These are phyloP conservation scores for Cremastinae sp. DNA, from an alignment of 2,888 invertebrate species.

Conservation along the genomic window DNA sequence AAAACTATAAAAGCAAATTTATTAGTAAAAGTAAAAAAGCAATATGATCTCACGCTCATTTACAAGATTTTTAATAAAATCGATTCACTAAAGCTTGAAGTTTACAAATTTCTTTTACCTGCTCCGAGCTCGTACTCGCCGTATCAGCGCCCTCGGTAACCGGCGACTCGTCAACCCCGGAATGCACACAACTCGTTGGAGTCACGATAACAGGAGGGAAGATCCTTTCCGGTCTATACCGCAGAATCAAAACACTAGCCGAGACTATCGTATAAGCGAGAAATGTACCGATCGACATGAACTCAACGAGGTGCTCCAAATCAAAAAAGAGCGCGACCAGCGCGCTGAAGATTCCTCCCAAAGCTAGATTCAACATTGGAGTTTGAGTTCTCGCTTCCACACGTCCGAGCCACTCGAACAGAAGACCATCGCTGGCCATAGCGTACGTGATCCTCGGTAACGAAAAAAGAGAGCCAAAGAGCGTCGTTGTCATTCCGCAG, in stretches of 20 bases:
- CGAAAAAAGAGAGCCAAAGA: constrained; percentile 92
- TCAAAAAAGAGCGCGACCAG: constrained; percentile 92
- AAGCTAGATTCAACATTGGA: constrained; percentile 87
- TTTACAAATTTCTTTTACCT: no score
- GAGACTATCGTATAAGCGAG: constrained; percentile 95
- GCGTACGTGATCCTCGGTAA: constrained; percentile 93
- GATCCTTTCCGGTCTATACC: constrained; percentile 85
- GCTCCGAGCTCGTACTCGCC: constrained; percentile 62
- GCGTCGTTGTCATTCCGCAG: constrained; percentile 94
- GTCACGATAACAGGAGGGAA: constrained; percentile 52
- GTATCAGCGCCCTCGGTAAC: constrained; percentile 73
- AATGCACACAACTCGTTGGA: constrained; percentile 57
- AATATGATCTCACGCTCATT: no score
- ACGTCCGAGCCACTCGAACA: constrained; percentile 90
- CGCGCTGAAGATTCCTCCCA: constrained; percentile 89
- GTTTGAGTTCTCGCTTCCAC: constrained; percentile 91
- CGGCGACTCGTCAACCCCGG: constrained; percentile 66
- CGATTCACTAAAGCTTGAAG: no score
- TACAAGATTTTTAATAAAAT: no score
- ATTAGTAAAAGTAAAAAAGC: not conserved
- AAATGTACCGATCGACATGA: constrained; percentile 95
- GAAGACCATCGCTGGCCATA: constrained; percentile 93
- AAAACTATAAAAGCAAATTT: constrained; percentile 70
- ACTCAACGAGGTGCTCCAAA: constrained; percentile 93
- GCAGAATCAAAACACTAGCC: constrained; percentile 92